phyloP scores from a whole-genome alignment of 1,140 invertebrate species.

The Schmidtea mediterranea region DNA sequence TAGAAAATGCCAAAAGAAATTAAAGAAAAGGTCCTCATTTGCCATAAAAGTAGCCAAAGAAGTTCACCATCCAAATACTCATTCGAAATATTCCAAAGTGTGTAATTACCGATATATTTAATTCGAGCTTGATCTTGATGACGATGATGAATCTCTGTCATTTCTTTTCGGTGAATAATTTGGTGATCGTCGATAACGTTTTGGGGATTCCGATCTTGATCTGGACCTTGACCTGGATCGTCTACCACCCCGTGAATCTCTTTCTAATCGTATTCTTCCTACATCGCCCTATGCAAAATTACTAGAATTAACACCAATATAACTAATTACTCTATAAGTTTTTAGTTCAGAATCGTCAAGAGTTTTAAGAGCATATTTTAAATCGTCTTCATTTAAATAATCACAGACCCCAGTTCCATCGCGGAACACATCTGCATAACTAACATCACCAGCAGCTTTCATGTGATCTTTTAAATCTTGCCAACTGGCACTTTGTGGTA shows the following conservation, averaged over 20 bases:
- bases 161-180: not conserved
- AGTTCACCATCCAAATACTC: too few species aligned
- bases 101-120: too few species aligned
- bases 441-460: constrained; percentile 91
- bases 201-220: not conserved
- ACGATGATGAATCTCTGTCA: not conserved
- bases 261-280: constrained; percentile 69
- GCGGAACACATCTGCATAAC: constrained; percentile 91
- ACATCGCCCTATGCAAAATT: constrained; percentile 51
- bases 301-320: not conserved
- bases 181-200: not conserved
- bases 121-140: too few species aligned
- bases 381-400: constrained; percentile 78
- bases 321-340: constrained; percentile 56
- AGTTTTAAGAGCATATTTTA: constrained; percentile 95
- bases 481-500: constrained; percentile 68
- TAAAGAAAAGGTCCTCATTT: too few species aligned
- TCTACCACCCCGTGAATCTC: constrained; percentile 33
- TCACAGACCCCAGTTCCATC: constrained; percentile 92
- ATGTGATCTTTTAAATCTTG: constrained; percentile 97
- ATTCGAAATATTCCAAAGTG: too few species aligned
- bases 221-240: not conserved
- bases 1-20: too few species aligned
- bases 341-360: constrained; percentile 83
- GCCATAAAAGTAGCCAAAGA: too few species aligned